Conservation (phyloP, 2,113 vertebrate species). For the Rhinolophus ferrumequinum region DNA sequence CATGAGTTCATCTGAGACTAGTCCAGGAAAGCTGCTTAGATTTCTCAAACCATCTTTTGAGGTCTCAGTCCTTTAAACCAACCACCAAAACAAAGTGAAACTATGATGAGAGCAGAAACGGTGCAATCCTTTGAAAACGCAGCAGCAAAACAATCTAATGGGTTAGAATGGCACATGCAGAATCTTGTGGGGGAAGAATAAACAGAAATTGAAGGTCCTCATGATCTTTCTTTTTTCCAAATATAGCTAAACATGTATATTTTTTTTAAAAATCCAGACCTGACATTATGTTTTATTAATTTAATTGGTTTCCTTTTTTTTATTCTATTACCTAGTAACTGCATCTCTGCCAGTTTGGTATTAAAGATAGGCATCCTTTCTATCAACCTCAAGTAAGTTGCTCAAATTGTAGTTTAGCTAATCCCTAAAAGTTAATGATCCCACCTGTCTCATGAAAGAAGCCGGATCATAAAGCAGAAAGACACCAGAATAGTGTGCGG, state of each 20-base stretch:
- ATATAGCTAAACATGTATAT: background rate
- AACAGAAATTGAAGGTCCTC: background rate
- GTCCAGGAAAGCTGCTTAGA: background rate
- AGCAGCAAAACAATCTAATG: background rate
- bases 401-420: background rate
- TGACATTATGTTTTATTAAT: background rate
- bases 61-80: background rate
- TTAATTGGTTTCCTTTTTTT: background rate
- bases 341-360: background rate
- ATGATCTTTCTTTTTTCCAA: background rate
- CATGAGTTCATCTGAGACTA: background rate
- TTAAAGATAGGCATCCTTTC: slow-evolving; percentile 4
- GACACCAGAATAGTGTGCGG: background rate
- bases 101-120: background rate
- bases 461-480: background rate
- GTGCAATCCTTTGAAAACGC: background rate
- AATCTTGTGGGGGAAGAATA: background rate
- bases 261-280: background rate
- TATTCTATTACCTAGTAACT: background rate
- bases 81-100: slow-evolving; percentile 26
- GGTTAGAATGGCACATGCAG: background rate
- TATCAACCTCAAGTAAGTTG: background rate
- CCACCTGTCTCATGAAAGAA: background rate
- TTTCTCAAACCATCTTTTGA: background rate
- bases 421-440: slow-evolving; percentile 1